Evolutionary conservation across 2,888 invertebrate species (phyloP).

Genomic region (Nemoura dubitans): DNA sequence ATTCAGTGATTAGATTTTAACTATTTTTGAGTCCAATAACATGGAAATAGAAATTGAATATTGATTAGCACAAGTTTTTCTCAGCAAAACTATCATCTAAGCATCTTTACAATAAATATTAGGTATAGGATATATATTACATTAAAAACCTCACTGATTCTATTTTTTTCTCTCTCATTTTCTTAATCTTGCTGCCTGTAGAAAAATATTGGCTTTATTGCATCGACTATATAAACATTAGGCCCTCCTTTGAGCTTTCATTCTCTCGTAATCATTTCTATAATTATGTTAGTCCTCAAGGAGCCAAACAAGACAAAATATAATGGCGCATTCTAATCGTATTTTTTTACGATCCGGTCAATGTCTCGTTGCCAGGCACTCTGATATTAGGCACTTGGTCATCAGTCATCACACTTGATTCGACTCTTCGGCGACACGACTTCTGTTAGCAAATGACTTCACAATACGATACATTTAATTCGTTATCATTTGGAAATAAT

Average conservation of each 20-base stretch:
- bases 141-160: not conserved
- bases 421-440: not conserved
- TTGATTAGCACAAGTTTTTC: slow-evolving; percentile 5
- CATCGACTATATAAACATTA: not conserved
- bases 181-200: not conserved
- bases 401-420: not conserved
- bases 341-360: too few relatives aligned
- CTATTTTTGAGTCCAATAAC: not conserved
- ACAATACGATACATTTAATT: not conserved
- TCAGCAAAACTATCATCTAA: not conserved
- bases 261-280: not conserved
- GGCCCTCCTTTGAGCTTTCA: not conserved
- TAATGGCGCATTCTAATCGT: not conserved
- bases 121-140: not conserved
- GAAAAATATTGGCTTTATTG: slow-evolving; percentile 7
- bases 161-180: not conserved
- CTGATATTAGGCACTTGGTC: not conserved
- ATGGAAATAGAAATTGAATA: not conserved
- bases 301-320: not conserved
- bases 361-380: too few relatives aligned
- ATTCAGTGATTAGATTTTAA: not conserved
- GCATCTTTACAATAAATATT: slow-evolving; percentile 5
- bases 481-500: not conserved
- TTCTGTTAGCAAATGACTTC: not conserved
- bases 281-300: not conserved